A percentile compares a stretch with the other conserved stretches of the same genome.
phyloP scores from a whole-genome alignment of 2,113 vertebrate genomes.

The Raphicerus campestris region DNA sequence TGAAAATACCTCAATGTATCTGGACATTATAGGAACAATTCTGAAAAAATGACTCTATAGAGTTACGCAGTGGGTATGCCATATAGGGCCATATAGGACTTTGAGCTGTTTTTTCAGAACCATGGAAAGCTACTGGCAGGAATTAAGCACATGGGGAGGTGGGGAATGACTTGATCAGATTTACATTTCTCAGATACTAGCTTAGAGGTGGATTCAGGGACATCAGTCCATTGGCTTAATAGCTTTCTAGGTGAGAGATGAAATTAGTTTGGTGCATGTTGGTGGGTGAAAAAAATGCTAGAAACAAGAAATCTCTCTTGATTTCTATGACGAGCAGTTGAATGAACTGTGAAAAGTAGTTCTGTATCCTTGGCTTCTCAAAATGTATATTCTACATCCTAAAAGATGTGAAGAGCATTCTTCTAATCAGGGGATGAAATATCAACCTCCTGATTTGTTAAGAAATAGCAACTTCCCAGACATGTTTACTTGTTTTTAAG shows the following conservation, averaged over 20 bases:
- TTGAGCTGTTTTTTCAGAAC: neutral
- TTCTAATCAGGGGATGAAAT: neutral
- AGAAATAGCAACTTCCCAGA: neutral
- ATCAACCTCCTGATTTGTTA: neutral
- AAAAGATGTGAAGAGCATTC: neutral
- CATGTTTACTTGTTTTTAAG: neutral
- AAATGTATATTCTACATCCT: neutral
- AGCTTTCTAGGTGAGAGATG: neutral
- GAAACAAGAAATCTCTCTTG: neutral
- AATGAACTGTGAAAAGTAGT: neutral
- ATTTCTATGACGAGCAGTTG: neutral
- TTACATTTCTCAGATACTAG: neutral
- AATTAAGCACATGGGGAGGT: neutral
- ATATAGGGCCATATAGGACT: accelerated
- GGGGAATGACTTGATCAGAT: neutral
- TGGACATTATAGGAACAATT: neutral
- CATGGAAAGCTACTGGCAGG: neutral
- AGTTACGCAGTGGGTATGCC: neutral
- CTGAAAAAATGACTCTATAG: neutral
- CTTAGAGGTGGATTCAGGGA: neutral
- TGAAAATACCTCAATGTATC: neutral
- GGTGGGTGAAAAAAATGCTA: neutral
- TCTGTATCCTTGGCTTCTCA: neutral
- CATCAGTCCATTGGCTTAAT: neutral
- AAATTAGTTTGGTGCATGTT: neutral